Evolutionary conservation across 2,797 vertebrate species (phyloP).

Genomic region (Delichon dasypus): DNA sequence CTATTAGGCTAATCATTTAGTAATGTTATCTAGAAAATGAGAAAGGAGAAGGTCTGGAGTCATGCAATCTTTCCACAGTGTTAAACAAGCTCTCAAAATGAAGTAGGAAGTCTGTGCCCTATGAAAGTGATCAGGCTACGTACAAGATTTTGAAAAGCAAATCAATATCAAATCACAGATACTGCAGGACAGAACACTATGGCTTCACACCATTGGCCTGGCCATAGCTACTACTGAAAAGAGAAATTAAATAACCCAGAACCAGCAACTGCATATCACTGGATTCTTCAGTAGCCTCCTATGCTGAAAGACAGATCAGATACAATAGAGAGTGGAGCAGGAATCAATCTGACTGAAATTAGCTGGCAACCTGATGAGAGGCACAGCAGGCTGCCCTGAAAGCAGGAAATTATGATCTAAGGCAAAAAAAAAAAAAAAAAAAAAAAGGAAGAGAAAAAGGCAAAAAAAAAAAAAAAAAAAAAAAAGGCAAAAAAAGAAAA

Average conservation of each 20-base stretch:
- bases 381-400: constrained; percentile 73
- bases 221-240: background rate
- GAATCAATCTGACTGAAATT: constrained; percentile 35
- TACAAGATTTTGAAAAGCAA: background rate
- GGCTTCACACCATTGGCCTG: background rate
- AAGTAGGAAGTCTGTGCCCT: background rate
- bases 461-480: background rate
- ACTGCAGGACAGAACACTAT: background rate
- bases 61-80: background rate
- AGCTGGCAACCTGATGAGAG: constrained; percentile 73
- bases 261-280: constrained; percentile 10
- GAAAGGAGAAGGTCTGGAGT: constrained; percentile 23
- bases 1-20: background rate
- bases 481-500: background rate
- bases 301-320: constrained; percentile 49
- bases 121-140: background rate
- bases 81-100: background rate
- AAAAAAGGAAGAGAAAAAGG: background rate
- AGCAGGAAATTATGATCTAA: constrained; percentile 71
- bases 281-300: constrained; percentile 16
- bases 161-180: background rate
- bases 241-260: constrained; percentile 16
- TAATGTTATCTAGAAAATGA: background rate
- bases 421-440: background rate
- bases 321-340: constrained; percentile 43